Evolutionary conservation across 2,888 invertebrate species (phyloP).

Genomic region (Catocala fraxini): DNA sequence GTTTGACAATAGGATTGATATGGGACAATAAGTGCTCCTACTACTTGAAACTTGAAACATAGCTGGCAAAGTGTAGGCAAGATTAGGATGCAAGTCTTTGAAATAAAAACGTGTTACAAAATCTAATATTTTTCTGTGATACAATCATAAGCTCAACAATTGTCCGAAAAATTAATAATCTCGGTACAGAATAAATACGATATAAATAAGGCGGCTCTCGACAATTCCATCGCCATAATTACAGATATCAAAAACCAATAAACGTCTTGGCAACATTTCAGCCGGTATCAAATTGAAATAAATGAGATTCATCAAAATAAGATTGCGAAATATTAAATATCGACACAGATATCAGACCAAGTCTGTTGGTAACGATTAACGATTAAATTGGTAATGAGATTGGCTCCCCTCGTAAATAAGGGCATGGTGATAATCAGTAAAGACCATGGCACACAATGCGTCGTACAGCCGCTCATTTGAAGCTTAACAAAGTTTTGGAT

Average conservation of each 20-base stretch:
- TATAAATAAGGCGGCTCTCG: background rate
- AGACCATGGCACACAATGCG: background rate
- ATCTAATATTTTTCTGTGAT: too few species aligned
- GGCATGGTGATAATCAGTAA: conserved; percentile 24
- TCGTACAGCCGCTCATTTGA: too few species aligned
- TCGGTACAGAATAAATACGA: background rate
- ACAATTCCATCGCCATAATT: conserved; percentile 18
- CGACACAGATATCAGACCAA: conserved; percentile 31
- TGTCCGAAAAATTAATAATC: background rate
- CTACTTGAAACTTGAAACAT: too few species aligned
- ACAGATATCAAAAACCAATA: conserved; percentile 29
- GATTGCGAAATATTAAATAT: conserved; percentile 43
- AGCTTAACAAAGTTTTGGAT: too few species aligned
- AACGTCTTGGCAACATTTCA: conserved; percentile 22
- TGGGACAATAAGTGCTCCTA: too few species aligned
- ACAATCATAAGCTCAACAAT: background rate
- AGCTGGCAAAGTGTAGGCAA: too few species aligned
- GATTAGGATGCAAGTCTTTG: too few species aligned
- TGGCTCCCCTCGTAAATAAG: conserved; percentile 31
- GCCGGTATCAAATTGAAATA: conserved; percentile 26
- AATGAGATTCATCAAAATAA: conserved; percentile 36
- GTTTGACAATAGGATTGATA: too few species aligned
- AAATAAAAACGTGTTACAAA: too few species aligned
- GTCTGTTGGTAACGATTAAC: conserved; percentile 45
- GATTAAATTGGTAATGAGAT: conserved; percentile 42